These are phyloP conservation scores for Ammodytes dubius DNA, from an alignment of 2,113 vertebrate genomes.

Conservation along the genomic window DNA sequence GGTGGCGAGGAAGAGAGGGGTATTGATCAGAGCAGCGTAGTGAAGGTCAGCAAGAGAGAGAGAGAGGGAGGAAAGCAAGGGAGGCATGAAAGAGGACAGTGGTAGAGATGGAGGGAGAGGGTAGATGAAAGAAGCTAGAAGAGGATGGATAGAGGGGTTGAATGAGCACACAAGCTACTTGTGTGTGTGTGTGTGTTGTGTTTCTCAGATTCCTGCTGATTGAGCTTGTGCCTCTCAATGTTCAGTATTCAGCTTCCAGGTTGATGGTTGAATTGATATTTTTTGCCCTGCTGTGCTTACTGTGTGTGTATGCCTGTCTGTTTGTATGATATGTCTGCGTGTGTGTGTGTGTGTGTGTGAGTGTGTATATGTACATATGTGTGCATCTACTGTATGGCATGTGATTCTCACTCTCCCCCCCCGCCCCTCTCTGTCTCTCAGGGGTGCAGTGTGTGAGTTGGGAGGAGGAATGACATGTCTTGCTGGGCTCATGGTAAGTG, in stretches of 20 bases:
- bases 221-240: constrained; percentile 79
- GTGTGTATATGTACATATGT: constrained; percentile 25
- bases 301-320: constrained; percentile 31
- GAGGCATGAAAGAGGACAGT: constrained; percentile 75
- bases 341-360: constrained; percentile 8
- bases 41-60: constrained; percentile 90
- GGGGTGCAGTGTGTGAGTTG: constrained; percentile 82
- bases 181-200: constrained; percentile 42
- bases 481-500: constrained; percentile 81
- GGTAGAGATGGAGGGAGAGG: constrained; percentile 62
- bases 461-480: constrained; percentile 84
- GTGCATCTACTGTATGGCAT: constrained; percentile 30
- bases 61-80: constrained; percentile 55
- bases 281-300: constrained; percentile 74
- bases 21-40: constrained; percentile 90
- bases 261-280: constrained; percentile 82
- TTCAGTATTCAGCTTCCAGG: constrained; percentile 78
- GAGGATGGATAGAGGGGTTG: constrained; percentile 72
- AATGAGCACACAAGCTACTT: constrained; percentile 69
- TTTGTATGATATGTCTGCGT: constrained; percentile 25
- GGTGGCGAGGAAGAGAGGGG: constrained; percentile 90
- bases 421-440: constrained; percentile 60
- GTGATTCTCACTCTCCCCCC: constrained; percentile 39
- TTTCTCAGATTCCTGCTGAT: constrained; percentile 75
- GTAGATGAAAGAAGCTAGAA: constrained; percentile 73